Evolutionary conservation across 1,140 invertebrate genomes (phyloP), one percentile per base, ranked within the genome.

Genomic region (Euwallacea similis): DNA sequence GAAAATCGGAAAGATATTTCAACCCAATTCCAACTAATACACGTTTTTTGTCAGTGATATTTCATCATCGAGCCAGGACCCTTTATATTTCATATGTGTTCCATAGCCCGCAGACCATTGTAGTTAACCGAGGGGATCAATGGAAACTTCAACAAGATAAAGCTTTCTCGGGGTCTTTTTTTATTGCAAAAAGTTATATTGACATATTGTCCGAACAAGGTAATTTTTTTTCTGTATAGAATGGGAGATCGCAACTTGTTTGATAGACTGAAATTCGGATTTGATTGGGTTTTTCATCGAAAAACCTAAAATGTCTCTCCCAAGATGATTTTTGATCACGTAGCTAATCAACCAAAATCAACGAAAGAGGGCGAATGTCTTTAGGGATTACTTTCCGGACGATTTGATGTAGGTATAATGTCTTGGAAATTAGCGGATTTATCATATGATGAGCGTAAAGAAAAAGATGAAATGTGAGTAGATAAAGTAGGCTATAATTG

Each of bases 61-160:
- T 58, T 58, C 21, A 58, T 58, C 15, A 21, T 58, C 10, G n/a
- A 21, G 13, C 55, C 10, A n/a, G 21, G 55, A 16, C 55, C 42
- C 33, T 66, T 54, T 66, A 47, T 66, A 66, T 66, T 59, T 66
- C 59, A 69, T 63, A 63, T 69, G 65, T 56, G 69, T 60, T 60
- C 41, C 58, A 33, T 60, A 60, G 58, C 58, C 58, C 58, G 58
- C 58, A 60, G 58, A 60, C 58, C 41, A 60, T 60, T 60, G 58
- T 60, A 42, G 58, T 60, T 60, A 60, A 60, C 58, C 9, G 58
- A 41, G 10, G 21, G 58, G 68, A 69, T 69, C 68, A 55, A 68
- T 68, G 56, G 56, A 60, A 68, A 68, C 66, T 68, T 59, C 56
- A 42, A 59, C 1, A 69, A 69, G 68, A 69, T 69, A 63, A 69